Conservation (phyloP, 2,888 invertebrate genomes). For the Sinodicranocentrus sp. region DNA sequence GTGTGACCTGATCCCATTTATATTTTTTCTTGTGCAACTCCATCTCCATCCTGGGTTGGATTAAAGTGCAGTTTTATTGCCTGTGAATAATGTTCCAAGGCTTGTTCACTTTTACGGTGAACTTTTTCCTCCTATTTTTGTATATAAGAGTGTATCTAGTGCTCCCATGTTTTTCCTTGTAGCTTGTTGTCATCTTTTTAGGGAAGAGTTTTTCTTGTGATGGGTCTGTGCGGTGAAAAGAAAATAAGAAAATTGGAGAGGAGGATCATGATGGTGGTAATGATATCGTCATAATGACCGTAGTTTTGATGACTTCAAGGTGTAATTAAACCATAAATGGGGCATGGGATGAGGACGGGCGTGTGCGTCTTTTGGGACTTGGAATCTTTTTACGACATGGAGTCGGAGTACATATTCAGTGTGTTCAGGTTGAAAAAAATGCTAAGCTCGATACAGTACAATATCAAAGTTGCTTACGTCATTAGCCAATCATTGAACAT, state of each 20-base stretch:
- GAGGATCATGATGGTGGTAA: constrained; percentile 46
- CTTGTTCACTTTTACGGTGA: constrained; percentile 52
- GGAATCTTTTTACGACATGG: neutral
- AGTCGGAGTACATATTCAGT: neutral
- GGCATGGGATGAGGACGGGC: constrained; percentile 28
- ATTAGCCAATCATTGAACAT: too few species aligned
- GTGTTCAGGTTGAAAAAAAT: neutral
- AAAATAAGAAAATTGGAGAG: constrained; percentile 31
- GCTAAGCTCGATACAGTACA: neutral
- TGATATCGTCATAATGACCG: constrained; percentile 56
- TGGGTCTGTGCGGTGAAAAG: neutral
- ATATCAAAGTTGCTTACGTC: too few species aligned
- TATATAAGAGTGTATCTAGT: too few species aligned
- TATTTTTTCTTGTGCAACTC: constrained; percentile 17
- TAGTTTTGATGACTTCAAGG: constrained; percentile 53
- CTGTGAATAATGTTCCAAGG: constrained; percentile 61
- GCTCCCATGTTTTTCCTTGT: too few species aligned
- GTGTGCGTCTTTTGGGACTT: constrained; percentile 9
- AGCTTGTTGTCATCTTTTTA: too few species aligned
- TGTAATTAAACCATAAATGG: constrained; percentile 63
- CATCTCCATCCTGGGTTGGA: constrained; percentile 27
- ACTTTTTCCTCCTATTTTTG: too few species aligned
- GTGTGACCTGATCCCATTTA: constrained; percentile 44
- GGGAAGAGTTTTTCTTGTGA: too few species aligned
- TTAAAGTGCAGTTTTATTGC: constrained; percentile 66